A percentile compares a stretch with the other conserved stretches of the same genome.
Evolutionary conservation across 2,888 invertebrate species (phyloP).

Genomic region (Pammene aurita): DNA sequence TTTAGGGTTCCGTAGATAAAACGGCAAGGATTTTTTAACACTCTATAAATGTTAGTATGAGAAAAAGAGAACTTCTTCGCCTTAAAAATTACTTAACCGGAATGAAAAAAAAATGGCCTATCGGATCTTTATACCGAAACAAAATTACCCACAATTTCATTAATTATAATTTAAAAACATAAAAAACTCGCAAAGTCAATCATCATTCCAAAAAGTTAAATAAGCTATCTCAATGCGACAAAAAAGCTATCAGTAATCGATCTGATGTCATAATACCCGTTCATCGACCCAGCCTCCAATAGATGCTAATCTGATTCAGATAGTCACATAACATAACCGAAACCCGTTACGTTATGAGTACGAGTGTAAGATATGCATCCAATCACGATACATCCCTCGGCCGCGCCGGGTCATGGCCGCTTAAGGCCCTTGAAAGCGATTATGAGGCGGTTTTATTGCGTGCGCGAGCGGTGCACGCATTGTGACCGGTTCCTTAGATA

Average conservation of each 20-base stretch:
- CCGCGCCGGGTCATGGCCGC: slow-evolving; percentile 79
- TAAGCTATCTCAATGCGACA: slow-evolving; percentile 19
- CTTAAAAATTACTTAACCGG: too few relatives aligned
- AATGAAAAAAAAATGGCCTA: too few relatives aligned
- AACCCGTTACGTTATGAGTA: slow-evolving; percentile 54
- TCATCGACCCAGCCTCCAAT: slow-evolving; percentile 41
- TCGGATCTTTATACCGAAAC: background rate
- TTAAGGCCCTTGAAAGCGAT: slow-evolving; percentile 81
- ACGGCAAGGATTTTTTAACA: too few relatives aligned
- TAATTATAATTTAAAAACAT: background rate
- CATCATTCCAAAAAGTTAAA: background rate
- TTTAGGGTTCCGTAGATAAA: too few relatives aligned
- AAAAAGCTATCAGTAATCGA: slow-evolving; percentile 34
- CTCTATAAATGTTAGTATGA: too few relatives aligned
- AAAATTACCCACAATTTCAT: background rate
- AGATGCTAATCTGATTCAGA: slow-evolving; percentile 37
- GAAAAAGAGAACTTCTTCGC: too few relatives aligned
- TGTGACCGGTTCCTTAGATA: background rate
- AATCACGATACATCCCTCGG: slow-evolving; percentile 60
- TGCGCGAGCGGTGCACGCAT: slow-evolving; percentile 56
- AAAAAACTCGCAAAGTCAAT: background rate
- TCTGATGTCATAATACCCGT: slow-evolving; percentile 38
- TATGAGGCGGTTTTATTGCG: slow-evolving; percentile 67
- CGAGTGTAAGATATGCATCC: slow-evolving; percentile 58
- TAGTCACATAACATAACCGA: slow-evolving; percentile 51